Percentiles rank a stretch among this genome's conserved stretches.
phyloP scores from a whole-genome alignment of 2,888 invertebrate genomes.

The Pelosia muscerda region DNA sequence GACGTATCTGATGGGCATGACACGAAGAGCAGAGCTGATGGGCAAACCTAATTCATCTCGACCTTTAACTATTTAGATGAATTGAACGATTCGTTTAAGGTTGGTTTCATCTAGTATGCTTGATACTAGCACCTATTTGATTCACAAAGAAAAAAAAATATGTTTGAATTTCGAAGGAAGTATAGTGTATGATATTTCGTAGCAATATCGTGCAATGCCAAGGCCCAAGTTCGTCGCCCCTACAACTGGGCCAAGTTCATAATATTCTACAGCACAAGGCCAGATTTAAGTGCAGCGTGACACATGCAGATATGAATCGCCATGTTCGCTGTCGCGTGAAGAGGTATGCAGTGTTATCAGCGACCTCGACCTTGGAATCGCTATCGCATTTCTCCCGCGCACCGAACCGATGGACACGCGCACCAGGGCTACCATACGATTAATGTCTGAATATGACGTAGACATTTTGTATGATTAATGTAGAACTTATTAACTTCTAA shows the following conservation, averaged over 20 bases:
- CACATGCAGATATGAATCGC: neutral
- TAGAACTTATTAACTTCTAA: too few relatives aligned
- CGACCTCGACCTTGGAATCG: conserved; percentile 29
- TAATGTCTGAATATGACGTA: neutral
- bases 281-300: conserved; percentile 10
- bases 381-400: conserved; percentile 29
- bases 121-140: too few relatives aligned
- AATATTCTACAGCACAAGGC: neutral
- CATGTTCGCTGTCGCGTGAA: neutral
- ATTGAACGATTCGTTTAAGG: too few relatives aligned
- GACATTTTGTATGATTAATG: too few relatives aligned
- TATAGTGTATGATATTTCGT: neutral
- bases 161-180: too few relatives aligned
- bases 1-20: neutral
- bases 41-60: neutral
- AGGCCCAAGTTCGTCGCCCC: neutral
- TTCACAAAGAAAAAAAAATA: too few relatives aligned
- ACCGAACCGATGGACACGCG: conserved; percentile 11
- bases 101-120: too few relatives aligned
- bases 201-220: neutral
- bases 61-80: neutral
- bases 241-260: neutral
- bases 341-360: conserved; percentile 25
- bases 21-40: neutral
- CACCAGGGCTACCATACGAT: neutral